phyloP scores from a whole-genome alignment of 2,888 invertebrate species.

The Tenthredo mesomela region DNA sequence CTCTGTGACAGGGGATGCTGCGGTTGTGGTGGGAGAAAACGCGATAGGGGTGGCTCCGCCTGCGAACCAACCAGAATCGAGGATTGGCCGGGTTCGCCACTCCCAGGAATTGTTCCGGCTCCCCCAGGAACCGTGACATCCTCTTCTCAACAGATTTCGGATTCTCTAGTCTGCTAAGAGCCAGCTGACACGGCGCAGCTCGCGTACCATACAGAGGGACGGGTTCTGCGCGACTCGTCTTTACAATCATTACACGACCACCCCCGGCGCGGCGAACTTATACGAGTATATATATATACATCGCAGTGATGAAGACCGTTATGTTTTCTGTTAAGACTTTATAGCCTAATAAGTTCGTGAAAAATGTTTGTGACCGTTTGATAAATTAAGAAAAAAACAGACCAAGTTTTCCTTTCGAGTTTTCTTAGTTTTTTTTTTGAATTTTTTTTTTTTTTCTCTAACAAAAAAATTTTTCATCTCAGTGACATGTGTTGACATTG shows the following conservation, averaged over 20 bases:
- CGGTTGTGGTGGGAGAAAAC: slow-evolving; percentile 60
- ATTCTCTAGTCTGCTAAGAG: slow-evolving; percentile 76
- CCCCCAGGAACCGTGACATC: slow-evolving; percentile 74
- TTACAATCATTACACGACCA: slow-evolving; percentile 19
- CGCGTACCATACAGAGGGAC: slow-evolving; percentile 34
- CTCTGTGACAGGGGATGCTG: slow-evolving; percentile 51
- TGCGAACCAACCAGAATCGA: slow-evolving; percentile 76
- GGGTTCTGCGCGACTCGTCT: slow-evolving; percentile 14
- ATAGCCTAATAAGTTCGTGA: background rate
- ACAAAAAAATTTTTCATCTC: background rate
- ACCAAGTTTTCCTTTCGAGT: too few species aligned
- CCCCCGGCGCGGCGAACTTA: slow-evolving; percentile 1
- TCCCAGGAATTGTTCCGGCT: slow-evolving; percentile 73
- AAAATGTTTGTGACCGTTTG: slow-evolving; percentile 22
- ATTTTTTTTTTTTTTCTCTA: background rate
- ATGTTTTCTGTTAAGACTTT: background rate
- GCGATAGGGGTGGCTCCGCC: slow-evolving; percentile 77
- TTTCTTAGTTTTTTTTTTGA: background rate
- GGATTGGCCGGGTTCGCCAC: slow-evolving; percentile 74
- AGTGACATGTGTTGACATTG: slow-evolving; percentile 50
- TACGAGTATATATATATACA: background rate
- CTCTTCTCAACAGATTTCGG: slow-evolving; percentile 75
- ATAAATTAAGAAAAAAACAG: background rate
- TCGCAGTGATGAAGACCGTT: background rate
- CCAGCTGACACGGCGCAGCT: slow-evolving; percentile 75